Evolutionary conservation across 2,888 invertebrate genomes (phyloP).

Genomic region (Plagodis dolabraria): DNA sequence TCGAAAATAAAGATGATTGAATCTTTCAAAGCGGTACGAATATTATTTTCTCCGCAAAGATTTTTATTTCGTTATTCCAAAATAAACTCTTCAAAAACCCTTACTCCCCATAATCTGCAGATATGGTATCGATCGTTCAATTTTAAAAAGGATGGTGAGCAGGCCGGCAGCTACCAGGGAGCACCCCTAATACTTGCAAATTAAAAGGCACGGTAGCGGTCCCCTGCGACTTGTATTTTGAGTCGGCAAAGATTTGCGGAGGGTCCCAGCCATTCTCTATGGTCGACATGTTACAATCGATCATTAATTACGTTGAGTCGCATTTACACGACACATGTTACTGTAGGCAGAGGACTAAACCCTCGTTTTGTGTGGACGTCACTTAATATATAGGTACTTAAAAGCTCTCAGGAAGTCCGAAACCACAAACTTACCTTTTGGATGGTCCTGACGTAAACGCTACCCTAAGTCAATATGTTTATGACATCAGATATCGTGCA

Average conservation of each 20-base stretch:
- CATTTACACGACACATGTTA: conserved; percentile 81
- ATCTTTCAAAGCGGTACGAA: no score
- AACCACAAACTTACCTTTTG: conserved; percentile 4
- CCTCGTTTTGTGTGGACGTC: conserved; percentile 37
- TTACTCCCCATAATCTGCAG: neutral
- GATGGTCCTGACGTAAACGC: conserved; percentile 3
- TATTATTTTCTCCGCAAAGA: no score
- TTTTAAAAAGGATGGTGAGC: conserved; percentile 31
- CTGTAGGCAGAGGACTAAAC: conserved; percentile 51
- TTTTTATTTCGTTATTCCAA: neutral
- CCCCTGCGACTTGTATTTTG: conserved; percentile 72
- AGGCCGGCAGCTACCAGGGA: conserved; percentile 46
- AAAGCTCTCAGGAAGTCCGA: conserved; percentile 19
- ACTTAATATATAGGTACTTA: no score
- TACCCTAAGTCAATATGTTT: conserved; percentile 17
- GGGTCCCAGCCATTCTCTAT: conserved; percentile 62
- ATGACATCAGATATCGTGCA: conserved; percentile 6
- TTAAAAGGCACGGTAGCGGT: conserved; percentile 77
- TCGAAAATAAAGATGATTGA: no score
- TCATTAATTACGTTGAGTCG: conserved; percentile 83
- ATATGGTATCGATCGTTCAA: conserved; percentile 40
- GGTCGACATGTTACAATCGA: conserved; percentile 75
- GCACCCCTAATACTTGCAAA: conserved; percentile 80
- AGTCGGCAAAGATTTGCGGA: conserved; percentile 75
- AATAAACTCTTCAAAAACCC: neutral